Evolutionary conservation across 2,888 invertebrate species (phyloP).

Genomic region (Amphipoea lucens): DNA sequence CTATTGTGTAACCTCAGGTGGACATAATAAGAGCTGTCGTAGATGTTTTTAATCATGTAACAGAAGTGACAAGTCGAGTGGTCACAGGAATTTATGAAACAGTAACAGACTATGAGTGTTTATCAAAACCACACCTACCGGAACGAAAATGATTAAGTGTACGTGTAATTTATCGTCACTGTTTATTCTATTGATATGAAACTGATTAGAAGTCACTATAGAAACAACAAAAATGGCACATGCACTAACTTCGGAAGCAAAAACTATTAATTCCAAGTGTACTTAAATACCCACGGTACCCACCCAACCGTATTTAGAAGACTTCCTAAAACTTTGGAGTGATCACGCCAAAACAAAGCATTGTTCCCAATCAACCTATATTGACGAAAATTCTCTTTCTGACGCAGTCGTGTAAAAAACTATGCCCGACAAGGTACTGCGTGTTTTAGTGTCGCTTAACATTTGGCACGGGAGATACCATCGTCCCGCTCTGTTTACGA

Average conservation of each 20-base stretch:
- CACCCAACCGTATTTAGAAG: background rate
- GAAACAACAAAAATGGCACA: slow-evolving; percentile 11
- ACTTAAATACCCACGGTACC: too few species aligned
- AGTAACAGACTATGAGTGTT: slow-evolving; percentile 18
- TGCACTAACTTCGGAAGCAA: background rate
- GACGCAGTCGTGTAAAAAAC: slow-evolving; percentile 24
- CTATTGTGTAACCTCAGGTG: slow-evolving; percentile 66
- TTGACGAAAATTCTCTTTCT: background rate
- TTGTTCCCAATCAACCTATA: slow-evolving; percentile 14
- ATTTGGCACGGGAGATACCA: slow-evolving; percentile 79
- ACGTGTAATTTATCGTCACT: slow-evolving; percentile 40
- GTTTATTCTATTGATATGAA: slow-evolving; percentile 58
- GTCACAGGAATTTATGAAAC: slow-evolving; percentile 42
- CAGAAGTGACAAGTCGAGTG: slow-evolving; percentile 45
- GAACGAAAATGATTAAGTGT: slow-evolving; percentile 48
- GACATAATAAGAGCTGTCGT: slow-evolving; percentile 44
- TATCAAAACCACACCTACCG: slow-evolving; percentile 60
- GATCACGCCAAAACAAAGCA: background rate
- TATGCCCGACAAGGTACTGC: slow-evolving; percentile 27
- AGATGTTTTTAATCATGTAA: slow-evolving; percentile 42
- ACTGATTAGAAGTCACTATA: slow-evolving; percentile 38
- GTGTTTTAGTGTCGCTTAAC: slow-evolving; percentile 60
- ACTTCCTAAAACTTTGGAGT: background rate
- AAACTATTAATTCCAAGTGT: background rate
- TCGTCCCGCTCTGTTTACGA: slow-evolving; percentile 85